Percentiles rank a stretch among this genome's conserved stretches.
phyloP scores from a whole-genome alignment of 2,113 vertebrate species.

The Emberiza fucata region DNA sequence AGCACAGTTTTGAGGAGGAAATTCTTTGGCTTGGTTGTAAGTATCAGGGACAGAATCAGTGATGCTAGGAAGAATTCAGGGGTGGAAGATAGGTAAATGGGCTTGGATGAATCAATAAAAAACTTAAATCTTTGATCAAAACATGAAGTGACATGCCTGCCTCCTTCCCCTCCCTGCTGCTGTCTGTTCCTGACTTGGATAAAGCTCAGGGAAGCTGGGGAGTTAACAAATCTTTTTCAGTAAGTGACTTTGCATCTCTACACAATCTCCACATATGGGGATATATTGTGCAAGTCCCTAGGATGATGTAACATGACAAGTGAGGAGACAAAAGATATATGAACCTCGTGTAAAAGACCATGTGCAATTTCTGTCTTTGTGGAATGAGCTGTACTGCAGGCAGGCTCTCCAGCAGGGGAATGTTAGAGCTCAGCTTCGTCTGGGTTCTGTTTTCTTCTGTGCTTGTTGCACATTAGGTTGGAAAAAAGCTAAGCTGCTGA shows the following conservation, averaged over 20 bases:
- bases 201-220: not conserved
- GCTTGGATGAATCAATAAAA: constrained; percentile 29
- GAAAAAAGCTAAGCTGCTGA: not conserved
- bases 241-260: not conserved
- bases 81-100: not conserved
- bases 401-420: not conserved
- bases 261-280: not conserved
- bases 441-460: not conserved
- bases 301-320: not conserved
- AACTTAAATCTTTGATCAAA: constrained; percentile 22
- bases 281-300: not conserved
- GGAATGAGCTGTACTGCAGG: not conserved
- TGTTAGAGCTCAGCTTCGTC: not conserved
- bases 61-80: constrained; percentile 25
- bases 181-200: not conserved
- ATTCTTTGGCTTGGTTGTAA: not conserved
- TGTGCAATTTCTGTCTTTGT: not conserved
- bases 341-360: not conserved
- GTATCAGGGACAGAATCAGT: not conserved
- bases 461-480: not conserved
- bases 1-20: not conserved
- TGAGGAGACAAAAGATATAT: not conserved
- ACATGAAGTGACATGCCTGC: not conserved
- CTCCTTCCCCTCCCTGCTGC: not conserved
- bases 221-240: not conserved